Evolutionary conservation across 2,797 vertebrate genomes (phyloP).

Genomic region (Ctenopoma kingsleyae): DNA sequence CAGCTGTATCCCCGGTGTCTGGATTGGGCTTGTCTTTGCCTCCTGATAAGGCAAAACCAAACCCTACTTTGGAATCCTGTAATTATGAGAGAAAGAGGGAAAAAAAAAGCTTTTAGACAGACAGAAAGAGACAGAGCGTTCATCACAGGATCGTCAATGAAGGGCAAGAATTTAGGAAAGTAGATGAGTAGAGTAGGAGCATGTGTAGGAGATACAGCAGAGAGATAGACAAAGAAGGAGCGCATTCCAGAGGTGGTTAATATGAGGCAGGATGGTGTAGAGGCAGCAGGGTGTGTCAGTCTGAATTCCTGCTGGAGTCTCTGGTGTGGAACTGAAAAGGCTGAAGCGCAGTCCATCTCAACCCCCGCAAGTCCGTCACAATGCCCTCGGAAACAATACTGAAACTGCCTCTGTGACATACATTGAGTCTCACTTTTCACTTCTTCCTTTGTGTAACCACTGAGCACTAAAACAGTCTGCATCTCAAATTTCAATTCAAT

Average conservation of each 20-base stretch:
- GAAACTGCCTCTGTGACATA: not conserved
- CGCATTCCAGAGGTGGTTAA: constrained; percentile 65
- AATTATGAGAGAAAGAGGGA: not conserved
- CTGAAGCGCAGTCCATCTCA: constrained; percentile 22
- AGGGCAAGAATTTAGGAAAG: constrained; percentile 38
- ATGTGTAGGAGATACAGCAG: constrained; percentile 26
- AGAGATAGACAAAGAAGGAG: constrained; percentile 48
- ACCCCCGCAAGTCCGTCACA: constrained; percentile 14
- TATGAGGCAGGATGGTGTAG: constrained; percentile 47
- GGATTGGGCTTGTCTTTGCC: constrained; percentile 87
- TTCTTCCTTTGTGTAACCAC: not conserved
- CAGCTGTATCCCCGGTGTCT: constrained; percentile 79
- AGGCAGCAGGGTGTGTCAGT: constrained; percentile 74
- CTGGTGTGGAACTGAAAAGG: constrained; percentile 50
- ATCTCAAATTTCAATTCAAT: not conserved
- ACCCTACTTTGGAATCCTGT: constrained; percentile 93
- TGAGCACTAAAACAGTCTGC: not conserved
- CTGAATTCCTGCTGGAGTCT: constrained; percentile 66
- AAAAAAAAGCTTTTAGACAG: not conserved
- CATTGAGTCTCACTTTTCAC: not conserved
- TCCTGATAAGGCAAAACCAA: constrained; percentile 94
- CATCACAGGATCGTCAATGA: not conserved
- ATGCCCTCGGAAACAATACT: constrained; percentile 22
- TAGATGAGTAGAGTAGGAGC: constrained; percentile 15
- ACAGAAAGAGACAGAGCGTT: not conserved